Evolutionary conservation across 2,797 vertebrate species (phyloP), one percentile per base, ranked within the genome.

Genomic region (Myotis myotis): DNA sequence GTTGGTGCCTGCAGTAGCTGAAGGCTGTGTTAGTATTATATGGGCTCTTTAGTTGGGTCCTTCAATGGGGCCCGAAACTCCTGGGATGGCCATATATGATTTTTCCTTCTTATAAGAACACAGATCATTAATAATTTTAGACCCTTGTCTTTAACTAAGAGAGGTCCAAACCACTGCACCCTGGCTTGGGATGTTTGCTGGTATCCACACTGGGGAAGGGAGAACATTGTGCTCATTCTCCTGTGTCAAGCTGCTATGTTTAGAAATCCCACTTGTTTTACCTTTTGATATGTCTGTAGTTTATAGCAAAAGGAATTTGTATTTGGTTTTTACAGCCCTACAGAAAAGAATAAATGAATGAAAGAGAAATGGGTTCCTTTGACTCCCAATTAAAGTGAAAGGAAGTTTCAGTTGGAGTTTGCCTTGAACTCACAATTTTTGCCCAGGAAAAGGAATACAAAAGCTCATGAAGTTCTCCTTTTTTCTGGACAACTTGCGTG

Each of bases 331-430:
- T 68, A 68, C 41, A 51, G 36, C 49, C 94, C 22, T 53, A 33
- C 7, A 82, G 49, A 89, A 90, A 94, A 28, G 49, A 76, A 72
- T 53, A 75, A 79, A 53, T 75, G 53, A 62, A 22, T 79, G 16
- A 89, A 57, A 78, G 12, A 72, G n/a, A 74, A 64, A 71, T 74
- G 85, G 87, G 28, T 90, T 86, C 44, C 2, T 79, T 38, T 82
- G 49, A 47, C n/a, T 79, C 19, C 62, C 51, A 88, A 89, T 36
- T 70, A 94, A 90, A 23, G 38, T 22, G 90, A 85, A 71, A 88
- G 30, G 51, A 92, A 72, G 19, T 81, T 96, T 5, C 55, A 62
- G 36, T 30, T 96, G 78, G 20, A 92, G 11, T 82, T 92, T 93
- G 20, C 80, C 81, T 92, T 93, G 72, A 85, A 88, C 57, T 13